Evolutionary conservation across 2,888 invertebrate species (phyloP).

Genomic region (Rhamnusium bicolor): DNA sequence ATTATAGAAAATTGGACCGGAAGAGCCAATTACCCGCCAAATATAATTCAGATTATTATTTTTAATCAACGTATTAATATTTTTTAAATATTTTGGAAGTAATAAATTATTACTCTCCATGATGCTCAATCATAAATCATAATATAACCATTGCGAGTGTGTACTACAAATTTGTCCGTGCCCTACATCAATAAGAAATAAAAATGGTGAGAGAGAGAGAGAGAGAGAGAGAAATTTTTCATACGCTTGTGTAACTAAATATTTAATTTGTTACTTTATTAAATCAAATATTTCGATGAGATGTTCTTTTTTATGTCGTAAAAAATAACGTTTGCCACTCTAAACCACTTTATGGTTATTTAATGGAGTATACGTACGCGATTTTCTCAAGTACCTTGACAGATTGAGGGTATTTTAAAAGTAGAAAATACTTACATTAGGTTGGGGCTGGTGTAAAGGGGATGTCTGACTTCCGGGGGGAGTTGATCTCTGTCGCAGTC

Average conservation of each 20-base stretch:
- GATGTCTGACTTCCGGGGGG: constrained; percentile 81
- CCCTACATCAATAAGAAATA: too few species aligned
- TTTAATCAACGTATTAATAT: too few species aligned
- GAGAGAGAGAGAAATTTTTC: too few species aligned
- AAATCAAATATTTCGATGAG: not conserved
- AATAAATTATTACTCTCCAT: too few species aligned
- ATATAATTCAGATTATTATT: too few species aligned
- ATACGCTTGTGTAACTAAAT: not conserved
- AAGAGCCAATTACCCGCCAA: too few species aligned
- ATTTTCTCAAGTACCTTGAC: constrained; percentile 16
- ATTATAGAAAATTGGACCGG: too few species aligned
- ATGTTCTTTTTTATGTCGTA: not conserved
- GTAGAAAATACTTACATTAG: constrained; percentile 73
- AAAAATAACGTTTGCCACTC: constrained; percentile 13
- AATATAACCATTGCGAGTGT: too few species aligned
- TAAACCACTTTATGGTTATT: constrained; percentile 16
- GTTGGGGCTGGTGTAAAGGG: constrained; percentile 75
- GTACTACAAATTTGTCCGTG: too few species aligned
- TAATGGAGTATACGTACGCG: constrained; percentile 18
- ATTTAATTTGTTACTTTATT: not conserved
- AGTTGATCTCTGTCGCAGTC: constrained; percentile 88
- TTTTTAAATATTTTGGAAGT: too few species aligned
- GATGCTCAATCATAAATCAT: too few species aligned
- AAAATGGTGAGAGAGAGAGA: too few species aligned
- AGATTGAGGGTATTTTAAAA: constrained; percentile 10